Evolutionary conservation across 2,113 vertebrate genomes (phyloP).

Genomic region (Accipiter cooperii): DNA sequence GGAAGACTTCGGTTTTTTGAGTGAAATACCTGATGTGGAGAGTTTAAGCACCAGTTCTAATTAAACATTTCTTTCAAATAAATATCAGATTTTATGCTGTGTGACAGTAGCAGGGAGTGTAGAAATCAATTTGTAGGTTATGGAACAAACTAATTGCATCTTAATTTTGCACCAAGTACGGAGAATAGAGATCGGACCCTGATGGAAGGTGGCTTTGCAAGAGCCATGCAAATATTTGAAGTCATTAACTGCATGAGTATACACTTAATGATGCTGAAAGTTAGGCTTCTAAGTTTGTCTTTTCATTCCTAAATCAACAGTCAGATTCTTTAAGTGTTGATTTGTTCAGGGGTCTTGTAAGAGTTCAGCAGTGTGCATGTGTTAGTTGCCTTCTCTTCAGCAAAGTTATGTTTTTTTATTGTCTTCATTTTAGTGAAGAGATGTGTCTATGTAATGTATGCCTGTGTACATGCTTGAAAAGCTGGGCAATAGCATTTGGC

Average conservation of each 20-base stretch:
- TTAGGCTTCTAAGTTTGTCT: background rate
- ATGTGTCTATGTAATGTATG: fast-evolving
- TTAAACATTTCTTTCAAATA: background rate
- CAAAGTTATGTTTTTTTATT: background rate
- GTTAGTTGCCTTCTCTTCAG: background rate
- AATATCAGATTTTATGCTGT: background rate
- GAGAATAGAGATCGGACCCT: background rate
- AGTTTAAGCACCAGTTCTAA: background rate
- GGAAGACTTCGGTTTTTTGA: background rate
- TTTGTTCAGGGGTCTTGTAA: background rate
- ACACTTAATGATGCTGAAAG: background rate
- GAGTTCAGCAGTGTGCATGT: background rate
- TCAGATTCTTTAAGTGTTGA: background rate
- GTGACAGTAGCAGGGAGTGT: background rate
- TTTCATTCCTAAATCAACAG: background rate
- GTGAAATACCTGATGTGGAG: background rate
- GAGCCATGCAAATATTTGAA: background rate
- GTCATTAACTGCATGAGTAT: background rate
- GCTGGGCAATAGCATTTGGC: background rate
- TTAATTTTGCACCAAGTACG: background rate
- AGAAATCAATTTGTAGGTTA: background rate
- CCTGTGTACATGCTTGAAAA: background rate
- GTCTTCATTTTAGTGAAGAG: background rate
- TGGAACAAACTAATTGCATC: background rate
- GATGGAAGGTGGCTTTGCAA: background rate